Conservation (phyloP, 2,113 vertebrate genomes). For the Ovis canadensis region DNA sequence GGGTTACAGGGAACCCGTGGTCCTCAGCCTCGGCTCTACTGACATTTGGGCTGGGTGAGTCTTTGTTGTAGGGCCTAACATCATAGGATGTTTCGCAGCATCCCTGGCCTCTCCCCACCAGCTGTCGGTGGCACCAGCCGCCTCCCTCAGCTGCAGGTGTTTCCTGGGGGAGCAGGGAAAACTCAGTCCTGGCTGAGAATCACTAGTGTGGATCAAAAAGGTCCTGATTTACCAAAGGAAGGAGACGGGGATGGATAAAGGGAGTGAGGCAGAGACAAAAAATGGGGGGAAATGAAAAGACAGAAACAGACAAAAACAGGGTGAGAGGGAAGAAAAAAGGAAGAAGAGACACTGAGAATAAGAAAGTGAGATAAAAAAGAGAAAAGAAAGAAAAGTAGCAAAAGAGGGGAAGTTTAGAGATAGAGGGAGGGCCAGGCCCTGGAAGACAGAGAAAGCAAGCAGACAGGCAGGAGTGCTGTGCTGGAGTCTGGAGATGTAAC, state of each 20-base stretch:
- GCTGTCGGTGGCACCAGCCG: neutral
- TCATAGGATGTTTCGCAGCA: too few species aligned
- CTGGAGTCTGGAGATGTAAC: neutral
- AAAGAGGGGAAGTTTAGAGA: neutral
- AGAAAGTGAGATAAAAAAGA: neutral
- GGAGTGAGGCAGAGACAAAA: neutral
- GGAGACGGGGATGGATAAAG: neutral
- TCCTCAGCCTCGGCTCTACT: neutral
- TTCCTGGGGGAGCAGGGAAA: neutral
- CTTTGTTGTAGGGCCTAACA: too few species aligned
- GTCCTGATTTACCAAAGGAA: neutral
- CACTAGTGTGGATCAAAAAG: neutral
- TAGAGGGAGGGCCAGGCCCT: neutral
- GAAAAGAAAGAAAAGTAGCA: neutral
- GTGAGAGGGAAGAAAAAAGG: neutral
- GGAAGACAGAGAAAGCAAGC: neutral
- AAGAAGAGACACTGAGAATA: neutral
- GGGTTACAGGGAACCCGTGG: neutral
- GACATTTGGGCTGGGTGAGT: neutral
- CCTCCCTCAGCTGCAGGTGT: neutral
- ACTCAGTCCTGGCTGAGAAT: neutral
- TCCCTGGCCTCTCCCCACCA: neutral
- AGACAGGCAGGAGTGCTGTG: neutral
- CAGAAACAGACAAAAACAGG: neutral
- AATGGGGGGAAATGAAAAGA: rapidly evolving